phyloP scores from a whole-genome alignment of 2,888 invertebrate genomes.

The Lysandra bellargus region DNA sequence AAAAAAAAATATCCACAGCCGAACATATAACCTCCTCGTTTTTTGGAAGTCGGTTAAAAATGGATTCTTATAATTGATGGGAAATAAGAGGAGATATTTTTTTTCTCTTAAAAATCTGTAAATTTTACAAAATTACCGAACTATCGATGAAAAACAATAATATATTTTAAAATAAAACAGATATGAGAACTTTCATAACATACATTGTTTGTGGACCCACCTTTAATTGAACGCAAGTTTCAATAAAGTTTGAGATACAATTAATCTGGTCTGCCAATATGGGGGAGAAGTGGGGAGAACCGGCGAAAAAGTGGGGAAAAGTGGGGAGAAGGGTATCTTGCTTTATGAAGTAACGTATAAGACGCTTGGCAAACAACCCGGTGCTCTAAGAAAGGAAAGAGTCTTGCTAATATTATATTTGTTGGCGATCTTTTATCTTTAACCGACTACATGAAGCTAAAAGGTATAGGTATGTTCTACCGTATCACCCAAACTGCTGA shows the following conservation, averaged over 20 bases:
- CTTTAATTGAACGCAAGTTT: conserved; percentile 27
- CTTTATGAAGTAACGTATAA: conserved; percentile 47
- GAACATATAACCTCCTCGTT: too few species aligned
- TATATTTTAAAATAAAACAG: neutral
- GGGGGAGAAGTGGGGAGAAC: conserved; percentile 44
- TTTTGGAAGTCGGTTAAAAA: too few species aligned
- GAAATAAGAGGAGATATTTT: too few species aligned
- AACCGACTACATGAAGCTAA: neutral
- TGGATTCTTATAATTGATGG: too few species aligned
- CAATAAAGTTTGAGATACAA: conserved; percentile 45
- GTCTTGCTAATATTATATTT: conserved; percentile 16
- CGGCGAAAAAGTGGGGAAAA: conserved; percentile 40
- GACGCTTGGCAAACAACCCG: conserved; percentile 56
- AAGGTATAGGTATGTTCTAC: too few species aligned
- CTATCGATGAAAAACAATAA: neutral
- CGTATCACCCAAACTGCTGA: neutral
- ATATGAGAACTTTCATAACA: conserved; percentile 14
- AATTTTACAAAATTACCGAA: neutral
- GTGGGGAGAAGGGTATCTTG: conserved; percentile 34
- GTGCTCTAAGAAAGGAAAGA: conserved; percentile 38
- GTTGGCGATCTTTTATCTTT: neutral
- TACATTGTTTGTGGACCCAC: conserved; percentile 23
- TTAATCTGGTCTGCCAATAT: conserved; percentile 62
- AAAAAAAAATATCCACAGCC: too few species aligned
- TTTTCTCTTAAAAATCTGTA: neutral